These are phyloP conservation scores for Ellobius talpinus DNA, from an alignment of 2,113 vertebrate species.

Conservation along the genomic window DNA sequence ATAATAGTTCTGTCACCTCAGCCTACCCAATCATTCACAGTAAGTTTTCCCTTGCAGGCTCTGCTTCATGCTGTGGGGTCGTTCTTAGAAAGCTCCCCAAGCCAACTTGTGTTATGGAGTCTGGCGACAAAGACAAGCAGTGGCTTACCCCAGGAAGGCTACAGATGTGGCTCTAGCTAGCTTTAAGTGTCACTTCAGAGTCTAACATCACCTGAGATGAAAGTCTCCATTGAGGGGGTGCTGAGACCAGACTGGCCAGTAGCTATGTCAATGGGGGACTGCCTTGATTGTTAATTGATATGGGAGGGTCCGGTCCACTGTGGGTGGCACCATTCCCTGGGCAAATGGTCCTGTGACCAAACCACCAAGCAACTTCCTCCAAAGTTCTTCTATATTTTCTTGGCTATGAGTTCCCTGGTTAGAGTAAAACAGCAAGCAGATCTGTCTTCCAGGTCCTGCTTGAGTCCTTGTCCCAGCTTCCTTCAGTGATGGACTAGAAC, in stretches of 20 bases:
- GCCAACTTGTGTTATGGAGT: background rate
- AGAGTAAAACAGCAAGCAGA: background rate
- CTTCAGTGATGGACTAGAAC: background rate
- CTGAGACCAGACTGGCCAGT: background rate
- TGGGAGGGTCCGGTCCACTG: background rate
- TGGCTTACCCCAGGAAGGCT: background rate
- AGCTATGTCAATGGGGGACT: no score
- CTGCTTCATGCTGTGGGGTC: background rate
- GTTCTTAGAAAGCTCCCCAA: background rate
- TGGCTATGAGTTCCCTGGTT: background rate
- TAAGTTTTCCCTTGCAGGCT: background rate
- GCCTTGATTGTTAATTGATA: background rate
- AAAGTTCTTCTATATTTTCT: background rate
- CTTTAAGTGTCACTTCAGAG: background rate
- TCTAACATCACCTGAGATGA: background rate
- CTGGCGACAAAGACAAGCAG: background rate
- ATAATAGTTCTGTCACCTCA: fast-evolving
- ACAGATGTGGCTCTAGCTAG: background rate
- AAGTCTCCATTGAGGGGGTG: background rate
- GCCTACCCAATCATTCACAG: fast-evolving
- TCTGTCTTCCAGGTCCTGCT: background rate
- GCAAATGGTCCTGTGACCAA: background rate
- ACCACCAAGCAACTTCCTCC: background rate
- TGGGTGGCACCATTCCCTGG: background rate
- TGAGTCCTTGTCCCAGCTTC: background rate